Evolutionary conservation across 2,797 vertebrate genomes (phyloP), one percentile per base, ranked within the genome.

Genomic region (Enteromius thamalakanensis): DNA sequence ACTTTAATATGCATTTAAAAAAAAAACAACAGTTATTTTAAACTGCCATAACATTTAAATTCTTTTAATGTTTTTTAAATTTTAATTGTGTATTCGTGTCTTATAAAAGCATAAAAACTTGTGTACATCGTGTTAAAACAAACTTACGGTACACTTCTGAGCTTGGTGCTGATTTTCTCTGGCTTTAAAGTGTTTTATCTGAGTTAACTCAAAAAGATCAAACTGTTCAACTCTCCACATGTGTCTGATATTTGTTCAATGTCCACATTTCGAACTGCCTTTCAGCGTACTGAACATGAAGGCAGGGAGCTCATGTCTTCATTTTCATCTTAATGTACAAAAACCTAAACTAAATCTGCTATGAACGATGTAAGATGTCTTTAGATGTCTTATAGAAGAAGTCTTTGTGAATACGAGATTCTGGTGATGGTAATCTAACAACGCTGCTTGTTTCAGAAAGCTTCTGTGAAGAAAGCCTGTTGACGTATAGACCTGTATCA

Each of bases 391-490:
- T 3, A 55, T 42, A 42, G 53, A 70, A 42, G 49, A 58, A 55
- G 37, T 67, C 64, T 40, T 79, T 79, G 32, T 53, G 47, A 15
- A 67, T 70, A 49, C 4, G 6, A 76, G n/a, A 62, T 67, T 55
- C 34, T 32, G 4, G 3, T 17, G 2, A 40, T 23, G 42, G 58
- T 78, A 68, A 64, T 68, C 34, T 60, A 58, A 55, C 29, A 55
- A 29, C 26, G 17, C 19, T 60, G 76, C 68, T 47, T 67, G 62
- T 55, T 82, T 80, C 55, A 87, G 83, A 86, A 49, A 55, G 34
- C 12, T 53, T 64, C 19, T n/a, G 47, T 49, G 37, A 62, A 71
- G 34, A 60, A 60, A 32, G 65, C 3, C 8, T 26, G 26, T 53
- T 68, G 47, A 51, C 51, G 15, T 67, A 78, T 69, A 64, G 80